These are phyloP conservation scores for Xenopus tropicalis DNA, from an alignment of 2,113 vertebrate genomes.

Conservation along the genomic window UCB_Xtro_10.0 CM004444.2:147025001-147025500, in stretches of 20 bases:
- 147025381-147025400: too few species aligned
- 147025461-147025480: too few species aligned
- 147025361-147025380: too few species aligned
- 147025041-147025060: not conserved
- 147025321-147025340: too few species aligned
- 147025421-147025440: too few species aligned
- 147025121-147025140: not conserved
- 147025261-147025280: not conserved
- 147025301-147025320: too few species aligned
- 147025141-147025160: not conserved
- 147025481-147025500: too few species aligned
- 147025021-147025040: not conserved
- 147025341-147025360: too few species aligned
- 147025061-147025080: not conserved
- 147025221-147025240: not conserved
- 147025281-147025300: not conserved
- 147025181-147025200: not conserved
- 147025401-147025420: too few species aligned
- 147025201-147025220: not conserved
- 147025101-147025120: not conserved
- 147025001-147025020: not conserved
- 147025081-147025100: not conserved
- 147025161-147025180: not conserved
- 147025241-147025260: not conserved
- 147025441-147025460: too few species aligned